phyloP scores from a whole-genome alignment of 2,797 vertebrate genomes.

The Coregonus ussuriensis region DNA sequence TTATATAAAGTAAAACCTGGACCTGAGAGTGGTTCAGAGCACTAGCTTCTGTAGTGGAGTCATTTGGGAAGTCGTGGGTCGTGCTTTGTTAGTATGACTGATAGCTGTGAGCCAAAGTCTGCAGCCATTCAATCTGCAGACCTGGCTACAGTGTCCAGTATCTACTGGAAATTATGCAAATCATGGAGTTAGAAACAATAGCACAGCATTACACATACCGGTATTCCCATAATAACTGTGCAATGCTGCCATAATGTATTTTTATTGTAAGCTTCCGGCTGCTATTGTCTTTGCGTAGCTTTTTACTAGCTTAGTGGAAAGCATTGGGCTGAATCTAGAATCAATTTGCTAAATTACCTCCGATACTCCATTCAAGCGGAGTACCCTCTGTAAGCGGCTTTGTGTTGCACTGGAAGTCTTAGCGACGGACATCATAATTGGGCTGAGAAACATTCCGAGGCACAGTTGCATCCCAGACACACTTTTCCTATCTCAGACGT shows the following conservation, averaged over 20 bases:
- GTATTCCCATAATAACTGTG: no score
- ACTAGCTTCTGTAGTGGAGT: not conserved
- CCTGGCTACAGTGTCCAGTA: not conserved
- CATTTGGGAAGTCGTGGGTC: not conserved
- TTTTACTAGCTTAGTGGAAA: no score
- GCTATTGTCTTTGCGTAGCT: no score
- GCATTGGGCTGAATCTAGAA: no score
- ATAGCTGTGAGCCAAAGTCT: not conserved
- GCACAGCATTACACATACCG: no score
- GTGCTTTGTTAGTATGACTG: not conserved
- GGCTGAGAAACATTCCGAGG: not conserved
- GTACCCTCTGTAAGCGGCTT: not conserved
- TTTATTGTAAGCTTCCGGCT: no score
- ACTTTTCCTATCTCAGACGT: not conserved
- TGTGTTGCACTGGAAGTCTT: not conserved
- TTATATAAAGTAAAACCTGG: not conserved
- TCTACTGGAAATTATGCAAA: not conserved
- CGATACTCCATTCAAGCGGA: not conserved
- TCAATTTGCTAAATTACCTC: no score
- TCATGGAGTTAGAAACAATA: no score
- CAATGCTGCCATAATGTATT: no score
- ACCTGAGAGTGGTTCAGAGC: not conserved
- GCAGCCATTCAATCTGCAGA: not conserved
- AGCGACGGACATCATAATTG: not conserved
- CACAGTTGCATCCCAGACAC: slow-evolving; percentile 1